These are phyloP conservation scores for Acanthaster planci DNA, from an alignment of 35 echinoderm and acorn worm species.

Conservation along the genomic window DNA sequence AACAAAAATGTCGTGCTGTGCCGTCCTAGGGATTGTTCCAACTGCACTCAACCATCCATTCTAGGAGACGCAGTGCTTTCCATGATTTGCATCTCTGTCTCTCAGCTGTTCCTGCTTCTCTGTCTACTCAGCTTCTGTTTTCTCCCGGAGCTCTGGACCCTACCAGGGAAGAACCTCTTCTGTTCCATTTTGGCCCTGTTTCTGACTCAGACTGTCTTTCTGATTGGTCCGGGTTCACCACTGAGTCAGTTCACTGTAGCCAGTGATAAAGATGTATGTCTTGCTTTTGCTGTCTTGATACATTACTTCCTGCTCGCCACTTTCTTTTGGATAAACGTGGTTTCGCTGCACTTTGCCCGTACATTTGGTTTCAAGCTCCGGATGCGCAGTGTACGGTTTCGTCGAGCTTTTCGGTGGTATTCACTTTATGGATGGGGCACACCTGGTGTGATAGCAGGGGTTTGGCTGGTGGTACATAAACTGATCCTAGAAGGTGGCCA, in stretches of 20 bases:
- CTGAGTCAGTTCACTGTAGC: background rate
- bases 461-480: no score
- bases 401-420: background rate
- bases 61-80: background rate
- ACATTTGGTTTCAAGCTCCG: background rate
- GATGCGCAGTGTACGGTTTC: background rate
- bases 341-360: background rate
- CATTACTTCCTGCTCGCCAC: background rate
- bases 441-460: background rate
- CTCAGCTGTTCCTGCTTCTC: background rate
- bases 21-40: background rate
- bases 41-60: background rate
- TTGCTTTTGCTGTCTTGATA: background rate
- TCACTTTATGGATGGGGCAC: background rate
- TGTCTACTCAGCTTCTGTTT: background rate
- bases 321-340: constrained; percentile 1
- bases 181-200: background rate
- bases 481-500: no score
- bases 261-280: background rate
- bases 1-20: background rate
- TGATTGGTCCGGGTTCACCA: background rate
- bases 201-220: background rate
- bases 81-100: background rate
- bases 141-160: background rate
- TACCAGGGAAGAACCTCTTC: background rate